Percentiles rank a stretch among this genome's conserved stretches.
Conservation (phyloP, 2,113 vertebrate species). For the Ciconia boyciana region DNA sequence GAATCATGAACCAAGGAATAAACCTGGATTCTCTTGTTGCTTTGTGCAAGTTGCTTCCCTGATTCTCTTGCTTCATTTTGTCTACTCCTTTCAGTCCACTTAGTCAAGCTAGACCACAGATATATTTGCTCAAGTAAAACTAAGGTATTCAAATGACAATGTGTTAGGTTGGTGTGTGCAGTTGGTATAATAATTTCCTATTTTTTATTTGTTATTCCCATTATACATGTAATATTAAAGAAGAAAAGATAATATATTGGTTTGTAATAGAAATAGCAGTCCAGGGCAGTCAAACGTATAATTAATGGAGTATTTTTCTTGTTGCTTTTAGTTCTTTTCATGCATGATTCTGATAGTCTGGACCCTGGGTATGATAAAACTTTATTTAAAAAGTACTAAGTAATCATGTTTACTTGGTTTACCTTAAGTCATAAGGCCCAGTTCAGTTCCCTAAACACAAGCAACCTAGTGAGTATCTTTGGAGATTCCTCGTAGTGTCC, state of each 20-base stretch:
- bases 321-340: not conserved
- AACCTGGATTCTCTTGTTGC: not conserved
- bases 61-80: not conserved
- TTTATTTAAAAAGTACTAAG: not conserved
- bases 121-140: not conserved
- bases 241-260: not conserved
- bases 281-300: not conserved
- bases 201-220: not conserved
- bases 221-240: not conserved
- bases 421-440: not conserved
- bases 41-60: not conserved
- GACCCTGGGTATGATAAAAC: not conserved
- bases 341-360: not conserved
- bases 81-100: not conserved
- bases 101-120: not conserved
- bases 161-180: not conserved
- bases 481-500: not conserved
- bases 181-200: not conserved
- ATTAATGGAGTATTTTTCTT: not conserved
- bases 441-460: not conserved
- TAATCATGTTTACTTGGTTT: not conserved
- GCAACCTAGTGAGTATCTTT: not conserved
- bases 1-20: not conserved
- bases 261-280: not conserved
- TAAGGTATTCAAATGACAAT: not conserved